A percentile compares a stretch with the other conserved stretches of the same genome.
Evolutionary conservation across 2,797 vertebrate species (phyloP).

Genomic region (Tenualosa thibaudeaui): DNA sequence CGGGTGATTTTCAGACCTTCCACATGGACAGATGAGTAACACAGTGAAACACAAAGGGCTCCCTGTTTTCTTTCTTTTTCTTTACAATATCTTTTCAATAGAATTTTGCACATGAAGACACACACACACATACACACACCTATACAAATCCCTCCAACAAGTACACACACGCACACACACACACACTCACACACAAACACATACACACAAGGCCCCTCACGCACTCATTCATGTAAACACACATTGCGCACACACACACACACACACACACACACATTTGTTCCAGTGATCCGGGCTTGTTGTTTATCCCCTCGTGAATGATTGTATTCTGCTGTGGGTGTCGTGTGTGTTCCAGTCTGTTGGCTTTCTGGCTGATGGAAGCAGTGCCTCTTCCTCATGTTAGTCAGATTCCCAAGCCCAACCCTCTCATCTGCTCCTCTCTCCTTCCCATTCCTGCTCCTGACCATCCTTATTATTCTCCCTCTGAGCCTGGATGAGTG

Average conservation of each 20-base stretch:
- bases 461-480: background rate
- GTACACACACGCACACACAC: background rate
- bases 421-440: background rate
- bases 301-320: conserved; percentile 25
- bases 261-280: conserved; percentile 34
- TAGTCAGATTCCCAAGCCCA: conserved; percentile 23
- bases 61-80: conserved; percentile 11
- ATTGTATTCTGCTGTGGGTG: conserved; percentile 24
- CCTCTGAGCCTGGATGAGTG: background rate
- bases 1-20: background rate
- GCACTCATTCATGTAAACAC: background rate
- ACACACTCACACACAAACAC: background rate
- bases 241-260: background rate
- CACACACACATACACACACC: background rate
- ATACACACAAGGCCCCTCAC: background rate
- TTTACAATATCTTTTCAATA: background rate
- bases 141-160: background rate
- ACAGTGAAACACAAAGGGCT: background rate
- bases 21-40: background rate
- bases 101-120: background rate
- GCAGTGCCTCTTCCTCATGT: conserved; percentile 14
- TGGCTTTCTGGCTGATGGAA: conserved; percentile 6
- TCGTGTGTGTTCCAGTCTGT: conserved; percentile 26
- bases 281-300: conserved; percentile 17
- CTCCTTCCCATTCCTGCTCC: background rate